phyloP scores from a whole-genome alignment of 2,113 vertebrate species.

The Arvicanthis niloticus region DNA sequence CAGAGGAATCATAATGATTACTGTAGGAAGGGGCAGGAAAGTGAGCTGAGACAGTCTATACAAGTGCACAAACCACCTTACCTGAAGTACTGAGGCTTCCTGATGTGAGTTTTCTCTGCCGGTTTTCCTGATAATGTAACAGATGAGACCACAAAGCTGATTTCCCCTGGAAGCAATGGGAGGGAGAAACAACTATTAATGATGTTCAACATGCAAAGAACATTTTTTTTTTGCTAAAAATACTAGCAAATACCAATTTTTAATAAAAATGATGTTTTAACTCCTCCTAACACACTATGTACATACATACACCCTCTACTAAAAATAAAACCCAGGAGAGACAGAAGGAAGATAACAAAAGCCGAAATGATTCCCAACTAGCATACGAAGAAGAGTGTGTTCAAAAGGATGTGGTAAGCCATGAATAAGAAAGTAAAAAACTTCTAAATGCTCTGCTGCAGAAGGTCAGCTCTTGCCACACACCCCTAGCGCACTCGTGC shows the following conservation, averaged over 20 bases:
- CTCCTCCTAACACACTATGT: neutral
- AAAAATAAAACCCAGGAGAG: slow-evolving; percentile 56
- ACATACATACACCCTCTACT: slow-evolving; percentile 2
- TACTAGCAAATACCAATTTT: neutral
- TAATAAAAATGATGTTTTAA: slow-evolving; percentile 16
- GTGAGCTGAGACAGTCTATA: neutral
- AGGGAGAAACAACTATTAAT: neutral
- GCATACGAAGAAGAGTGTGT: neutral
- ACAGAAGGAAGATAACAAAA: slow-evolving; percentile 33
- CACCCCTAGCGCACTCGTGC: neutral
- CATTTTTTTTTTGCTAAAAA: slow-evolving; percentile 46
- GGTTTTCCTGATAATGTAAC: slow-evolving; percentile 96
- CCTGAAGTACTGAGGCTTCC: slow-evolving; percentile 93
- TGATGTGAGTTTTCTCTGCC: slow-evolving; percentile 94
- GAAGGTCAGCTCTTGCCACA: neutral
- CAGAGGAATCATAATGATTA: neutral
- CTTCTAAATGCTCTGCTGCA: neutral
- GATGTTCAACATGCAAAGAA: slow-evolving; percentile 24
- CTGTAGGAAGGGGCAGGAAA: neutral
- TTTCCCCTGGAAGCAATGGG: slow-evolving; percentile 91
- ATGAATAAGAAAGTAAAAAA: slow-evolving; percentile 33
- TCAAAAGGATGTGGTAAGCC: neutral
- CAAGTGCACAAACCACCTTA: slow-evolving; percentile 76
- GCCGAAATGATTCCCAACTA: neutral
- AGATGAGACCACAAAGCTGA: slow-evolving; percentile 99